Base-by-base conservation (phyloP, 2,113 vertebrate genomes). In the Passerina amoena region DNA sequence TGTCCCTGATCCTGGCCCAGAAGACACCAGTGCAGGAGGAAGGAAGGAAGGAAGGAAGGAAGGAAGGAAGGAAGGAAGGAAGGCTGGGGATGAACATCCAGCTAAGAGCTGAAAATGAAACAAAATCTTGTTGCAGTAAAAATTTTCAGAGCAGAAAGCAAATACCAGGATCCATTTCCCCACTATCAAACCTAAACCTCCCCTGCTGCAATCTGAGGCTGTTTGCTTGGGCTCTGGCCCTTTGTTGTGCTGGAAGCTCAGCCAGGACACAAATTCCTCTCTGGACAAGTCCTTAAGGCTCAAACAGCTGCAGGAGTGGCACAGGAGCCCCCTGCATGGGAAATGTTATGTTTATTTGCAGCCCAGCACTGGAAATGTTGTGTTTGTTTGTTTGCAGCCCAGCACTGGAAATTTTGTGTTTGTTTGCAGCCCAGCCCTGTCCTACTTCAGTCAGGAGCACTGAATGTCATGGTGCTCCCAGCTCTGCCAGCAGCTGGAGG, bases 61-160 rank as follows among this genome's bases (percentile, higher is more conserved):
- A 30, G 15, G 47, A 45, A 22, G 45, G 80, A n/a, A 15, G 40
- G 71, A 31, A 18, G n/a, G 81, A 28, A 16, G 40, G 57, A 53
- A 22, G 10, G 45, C n/a, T 24, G 42, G 40, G 28, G 25, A 44
- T 37, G 38, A 21, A 6, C 1, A 23, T 27, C 33, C 42, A 66
- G 50, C 21, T n/a, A 16, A 31, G 42, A 31, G 42, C 42, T 86
- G 53, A 9, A 48, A 50, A 20, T 2, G 8, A 51, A 33, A 21
- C 4, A 9, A 27, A 60, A 60, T 25, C 2, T 1, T 0, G 9
- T 0, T 14, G 1, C 17, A 17, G n/a, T 4, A 19, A 44, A 40
- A 11, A 12, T 9, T 11, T 68, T 13, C 50, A 5, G 28, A 30
- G 54, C 23, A 30, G 51, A 27, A 64, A 18, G 35, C 1, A 9